Conservation (phyloP, 2,888 invertebrate species). For the Diaphora mendica region DNA sequence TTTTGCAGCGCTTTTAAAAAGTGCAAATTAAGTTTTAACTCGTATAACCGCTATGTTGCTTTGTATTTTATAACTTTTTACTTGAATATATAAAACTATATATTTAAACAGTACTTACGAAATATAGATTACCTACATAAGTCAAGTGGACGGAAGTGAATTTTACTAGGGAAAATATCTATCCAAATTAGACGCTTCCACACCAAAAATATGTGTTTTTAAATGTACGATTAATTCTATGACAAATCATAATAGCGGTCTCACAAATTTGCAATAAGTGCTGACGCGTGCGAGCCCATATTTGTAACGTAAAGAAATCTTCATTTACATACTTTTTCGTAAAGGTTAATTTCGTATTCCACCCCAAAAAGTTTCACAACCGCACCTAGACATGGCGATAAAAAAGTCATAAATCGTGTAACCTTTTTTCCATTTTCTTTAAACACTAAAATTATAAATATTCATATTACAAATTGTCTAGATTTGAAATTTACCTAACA, state of each 20-base stretch:
- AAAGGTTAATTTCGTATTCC: conserved; percentile 13
- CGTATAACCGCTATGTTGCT: not conserved
- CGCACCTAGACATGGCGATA: not conserved
- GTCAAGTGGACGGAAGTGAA: not conserved
- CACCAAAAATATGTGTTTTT: not conserved
- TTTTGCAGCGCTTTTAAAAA: not conserved
- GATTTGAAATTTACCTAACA: not conserved
- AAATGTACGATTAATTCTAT: not conserved
- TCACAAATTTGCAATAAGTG: not conserved
- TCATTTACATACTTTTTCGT: conserved; percentile 7
- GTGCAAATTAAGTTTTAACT: not conserved
- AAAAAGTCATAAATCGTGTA: conserved; percentile 12
- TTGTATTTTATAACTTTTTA: too few species aligned
- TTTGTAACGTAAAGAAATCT: conserved; percentile 3
- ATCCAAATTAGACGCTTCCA: not conserved
- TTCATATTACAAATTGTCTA: not conserved
- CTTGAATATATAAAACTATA: too few species aligned
- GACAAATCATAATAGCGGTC: not conserved
- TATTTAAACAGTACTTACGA: too few species aligned
- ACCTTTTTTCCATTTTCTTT: conserved; percentile 4
- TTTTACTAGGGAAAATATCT: not conserved
- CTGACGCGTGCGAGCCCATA: not conserved
- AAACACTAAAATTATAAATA: not conserved
- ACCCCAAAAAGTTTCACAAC: not conserved
- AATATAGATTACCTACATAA: too few species aligned